A percentile compares a stretch with the other conserved stretches of the same genome.
These are phyloP conservation scores for Andrena praecox DNA, from an alignment of 2,888 invertebrate genomes.

Conservation along the genomic window DNA sequence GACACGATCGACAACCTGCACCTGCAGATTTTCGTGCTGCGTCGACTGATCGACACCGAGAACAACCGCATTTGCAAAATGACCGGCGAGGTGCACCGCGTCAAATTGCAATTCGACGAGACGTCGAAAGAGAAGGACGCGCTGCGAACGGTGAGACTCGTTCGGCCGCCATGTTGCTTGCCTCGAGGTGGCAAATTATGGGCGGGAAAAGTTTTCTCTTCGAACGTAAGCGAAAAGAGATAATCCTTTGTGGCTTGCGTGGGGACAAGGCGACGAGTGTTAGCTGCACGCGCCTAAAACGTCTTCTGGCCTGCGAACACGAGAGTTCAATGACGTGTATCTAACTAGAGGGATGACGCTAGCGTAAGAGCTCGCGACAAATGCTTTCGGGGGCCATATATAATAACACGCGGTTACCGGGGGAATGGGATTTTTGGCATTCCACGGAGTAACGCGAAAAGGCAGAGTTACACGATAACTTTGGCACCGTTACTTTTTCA, in stretches of 20 bases:
- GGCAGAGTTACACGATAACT: not conserved
- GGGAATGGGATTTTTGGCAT: constrained; percentile 14
- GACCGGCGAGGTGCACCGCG: constrained; percentile 85
- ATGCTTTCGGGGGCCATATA: constrained; percentile 37
- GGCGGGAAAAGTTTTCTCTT: too few species aligned
- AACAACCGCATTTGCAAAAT: constrained; percentile 86
- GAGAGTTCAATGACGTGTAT: constrained; percentile 73
- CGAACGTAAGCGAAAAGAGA: not conserved
- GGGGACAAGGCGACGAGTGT: not conserved
- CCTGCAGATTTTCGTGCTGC: constrained; percentile 87
- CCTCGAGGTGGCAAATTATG: too few species aligned
- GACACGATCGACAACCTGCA: constrained; percentile 86
- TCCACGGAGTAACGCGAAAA: not conserved
- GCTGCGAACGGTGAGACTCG: constrained; percentile 78
- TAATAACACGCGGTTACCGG: constrained; percentile 41
- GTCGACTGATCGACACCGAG: constrained; percentile 87
- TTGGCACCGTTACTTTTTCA: not conserved
- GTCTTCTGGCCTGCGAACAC: constrained; percentile 63
- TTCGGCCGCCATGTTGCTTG: too few species aligned
- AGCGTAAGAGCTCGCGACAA: constrained; percentile 54
- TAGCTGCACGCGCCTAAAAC: constrained; percentile 8
- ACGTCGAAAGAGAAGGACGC: constrained; percentile 85
- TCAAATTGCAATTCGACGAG: constrained; percentile 85
- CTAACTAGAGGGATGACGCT: constrained; percentile 72
- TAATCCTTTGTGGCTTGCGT: not conserved